phyloP scores from a whole-genome alignment of 2,113 vertebrate species.

The Mionectes macconnelli region DNA sequence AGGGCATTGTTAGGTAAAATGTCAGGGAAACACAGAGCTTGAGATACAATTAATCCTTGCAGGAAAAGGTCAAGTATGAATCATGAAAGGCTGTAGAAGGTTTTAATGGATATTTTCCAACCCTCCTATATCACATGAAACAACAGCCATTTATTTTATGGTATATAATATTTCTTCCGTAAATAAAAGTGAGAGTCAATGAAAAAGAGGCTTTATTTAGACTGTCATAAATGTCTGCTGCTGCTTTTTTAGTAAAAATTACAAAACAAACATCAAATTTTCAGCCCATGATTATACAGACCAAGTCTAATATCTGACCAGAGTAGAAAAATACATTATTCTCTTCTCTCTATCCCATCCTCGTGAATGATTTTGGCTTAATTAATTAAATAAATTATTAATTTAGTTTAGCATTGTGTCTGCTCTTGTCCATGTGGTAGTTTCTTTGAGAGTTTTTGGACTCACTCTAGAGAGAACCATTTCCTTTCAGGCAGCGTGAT shows the following conservation, averaged over 20 bases:
- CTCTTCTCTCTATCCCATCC: background rate
- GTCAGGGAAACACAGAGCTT: background rate
- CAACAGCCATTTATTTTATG: background rate
- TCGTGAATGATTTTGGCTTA: background rate
- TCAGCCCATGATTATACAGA: background rate
- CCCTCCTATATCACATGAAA: background rate
- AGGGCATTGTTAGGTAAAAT: constrained; percentile 1
- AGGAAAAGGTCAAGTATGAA: constrained; percentile 31
- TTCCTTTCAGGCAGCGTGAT: background rate
- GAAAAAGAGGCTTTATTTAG: background rate
- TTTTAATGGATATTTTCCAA: background rate
- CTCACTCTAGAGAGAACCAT: background rate
- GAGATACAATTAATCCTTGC: background rate
- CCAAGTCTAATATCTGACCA: background rate
- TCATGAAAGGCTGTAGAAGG: background rate
- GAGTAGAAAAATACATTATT: background rate
- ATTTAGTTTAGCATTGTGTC: background rate
- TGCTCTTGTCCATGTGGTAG: background rate
- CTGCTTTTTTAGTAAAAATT: background rate
- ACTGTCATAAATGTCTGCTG: background rate
- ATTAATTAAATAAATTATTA: background rate
- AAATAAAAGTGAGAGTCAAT: background rate
- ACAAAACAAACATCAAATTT: background rate
- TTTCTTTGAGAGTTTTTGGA: background rate
- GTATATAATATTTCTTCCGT: background rate